Percentiles rank a stretch among this genome's conserved stretches.
These are phyloP conservation scores for Bovichtus diacanthus DNA, from an alignment of 2,797 vertebrate species.

Conservation along the genomic window DNA sequence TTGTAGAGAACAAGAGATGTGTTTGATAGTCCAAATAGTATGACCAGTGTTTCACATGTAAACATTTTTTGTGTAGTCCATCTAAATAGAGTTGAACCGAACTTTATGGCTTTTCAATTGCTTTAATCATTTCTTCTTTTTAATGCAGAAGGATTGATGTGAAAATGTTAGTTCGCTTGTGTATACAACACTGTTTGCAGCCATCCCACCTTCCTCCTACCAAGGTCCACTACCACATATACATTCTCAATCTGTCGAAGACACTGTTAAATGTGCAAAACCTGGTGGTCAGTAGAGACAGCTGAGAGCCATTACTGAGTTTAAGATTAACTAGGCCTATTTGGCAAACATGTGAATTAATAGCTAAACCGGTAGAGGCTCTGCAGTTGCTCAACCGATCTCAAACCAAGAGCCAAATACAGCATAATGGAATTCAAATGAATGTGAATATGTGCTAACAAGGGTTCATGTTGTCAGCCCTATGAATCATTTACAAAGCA, in stretches of 20 bases:
- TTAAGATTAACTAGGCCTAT: background rate
- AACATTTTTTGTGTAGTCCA: too few relatives aligned
- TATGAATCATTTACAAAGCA: background rate
- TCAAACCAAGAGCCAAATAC: background rate
- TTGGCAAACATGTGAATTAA: background rate
- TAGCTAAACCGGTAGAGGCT: background rate
- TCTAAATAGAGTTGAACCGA: background rate
- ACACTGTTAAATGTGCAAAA: background rate
- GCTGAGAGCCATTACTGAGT: background rate
- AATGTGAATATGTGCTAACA: background rate
- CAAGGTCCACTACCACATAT: background rate
- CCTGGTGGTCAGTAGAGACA: background rate
- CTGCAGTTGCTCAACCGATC: background rate
- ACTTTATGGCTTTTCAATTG: background rate
- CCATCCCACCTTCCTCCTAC: background rate
- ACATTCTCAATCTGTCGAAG: background rate
- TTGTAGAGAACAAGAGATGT: background rate
- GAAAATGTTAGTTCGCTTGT: background rate
- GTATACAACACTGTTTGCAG: background rate
- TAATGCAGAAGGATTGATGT: background rate
- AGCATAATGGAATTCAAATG: background rate
- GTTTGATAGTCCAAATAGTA: slow-evolving; percentile 5
- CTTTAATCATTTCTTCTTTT: background rate
- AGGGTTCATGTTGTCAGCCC: background rate
- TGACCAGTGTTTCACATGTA: background rate